Evolutionary conservation across 2,113 vertebrate genomes (phyloP).

Genomic region (Conger conger): DNA sequence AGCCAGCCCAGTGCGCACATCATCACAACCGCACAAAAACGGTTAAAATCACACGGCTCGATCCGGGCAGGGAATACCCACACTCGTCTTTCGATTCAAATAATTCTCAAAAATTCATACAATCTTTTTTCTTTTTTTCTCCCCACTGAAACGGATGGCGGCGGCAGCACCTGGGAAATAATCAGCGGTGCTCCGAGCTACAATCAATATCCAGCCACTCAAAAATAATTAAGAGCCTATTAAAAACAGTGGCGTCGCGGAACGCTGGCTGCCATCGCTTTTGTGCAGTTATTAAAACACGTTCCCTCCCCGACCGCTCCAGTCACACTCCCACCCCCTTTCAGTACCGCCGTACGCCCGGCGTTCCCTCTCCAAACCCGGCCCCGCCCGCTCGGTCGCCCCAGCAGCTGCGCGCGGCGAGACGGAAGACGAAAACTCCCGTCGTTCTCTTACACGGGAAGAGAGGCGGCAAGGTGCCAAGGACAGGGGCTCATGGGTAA

Average conservation of each 20-base stretch:
- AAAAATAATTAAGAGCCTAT: conserved; percentile 76
- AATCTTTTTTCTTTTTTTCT: conserved; percentile 44
- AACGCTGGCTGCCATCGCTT: conserved; percentile 57
- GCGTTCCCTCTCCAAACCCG: too few species aligned
- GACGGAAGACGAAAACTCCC: too few species aligned
- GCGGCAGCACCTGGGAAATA: conserved; percentile 54
- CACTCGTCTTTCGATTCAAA: conserved; percentile 25
- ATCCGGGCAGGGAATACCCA: neutral
- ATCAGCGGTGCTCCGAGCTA: conserved; percentile 70
- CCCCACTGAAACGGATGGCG: conserved; percentile 44
- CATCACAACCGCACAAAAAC: neutral
- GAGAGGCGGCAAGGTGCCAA: too few species aligned
- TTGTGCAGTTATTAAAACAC: conserved; percentile 64
- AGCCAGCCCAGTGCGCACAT: neutral
- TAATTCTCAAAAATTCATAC: conserved; percentile 51
- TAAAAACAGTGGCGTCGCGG: conserved; percentile 68
- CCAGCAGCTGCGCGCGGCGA: too few species aligned
- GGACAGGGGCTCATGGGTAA: too few species aligned
- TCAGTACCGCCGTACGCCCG: neutral
- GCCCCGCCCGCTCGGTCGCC: too few species aligned
- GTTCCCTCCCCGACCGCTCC: conserved; percentile 61
- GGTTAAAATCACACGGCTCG: neutral
- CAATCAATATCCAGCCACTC: conserved; percentile 68
- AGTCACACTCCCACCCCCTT: conserved; percentile 46
- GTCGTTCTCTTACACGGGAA: too few species aligned